Conservation (phyloP, 2,888 invertebrate species). For the Sesia bembeciformis region DNA sequence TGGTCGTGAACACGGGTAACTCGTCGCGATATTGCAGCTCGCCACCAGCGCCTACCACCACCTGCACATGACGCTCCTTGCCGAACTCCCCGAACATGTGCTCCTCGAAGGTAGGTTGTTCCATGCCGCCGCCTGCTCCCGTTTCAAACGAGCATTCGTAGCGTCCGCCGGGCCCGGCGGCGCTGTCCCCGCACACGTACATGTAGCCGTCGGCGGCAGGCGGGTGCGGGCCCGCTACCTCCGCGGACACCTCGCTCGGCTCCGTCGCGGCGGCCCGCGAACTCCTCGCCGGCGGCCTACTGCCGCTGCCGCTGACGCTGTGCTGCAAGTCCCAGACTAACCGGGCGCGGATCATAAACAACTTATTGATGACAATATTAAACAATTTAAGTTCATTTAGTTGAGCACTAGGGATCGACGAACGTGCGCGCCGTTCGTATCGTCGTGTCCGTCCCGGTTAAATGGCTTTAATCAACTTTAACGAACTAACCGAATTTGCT, state of each 20-base stretch:
- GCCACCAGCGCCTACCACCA: conserved; percentile 66
- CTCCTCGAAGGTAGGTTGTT: conserved; percentile 83
- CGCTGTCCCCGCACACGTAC: conserved; percentile 62
- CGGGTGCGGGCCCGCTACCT: conserved; percentile 66
- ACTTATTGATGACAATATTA: conserved; percentile 39
- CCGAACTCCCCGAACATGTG: conserved; percentile 86
- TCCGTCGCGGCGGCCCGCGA: conserved; percentile 49
- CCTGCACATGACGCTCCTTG: conserved; percentile 67
- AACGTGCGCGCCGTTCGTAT: conserved; percentile 66
- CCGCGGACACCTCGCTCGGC: conserved; percentile 59
- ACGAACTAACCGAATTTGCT: conserved; percentile 74
- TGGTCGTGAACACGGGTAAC: conserved; percentile 41
- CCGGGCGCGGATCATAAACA: conserved; percentile 29
- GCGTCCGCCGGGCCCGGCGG: conserved; percentile 36
- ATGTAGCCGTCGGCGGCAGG: conserved; percentile 63
- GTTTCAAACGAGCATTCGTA: conserved; percentile 63
- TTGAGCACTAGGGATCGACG: conserved; percentile 58
- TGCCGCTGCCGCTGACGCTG: conserved; percentile 24
- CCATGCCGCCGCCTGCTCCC: conserved; percentile 59
- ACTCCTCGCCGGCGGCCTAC: conserved; percentile 9
- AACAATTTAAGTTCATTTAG: conserved; percentile 70
- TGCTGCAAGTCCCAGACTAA: conserved; percentile 18
- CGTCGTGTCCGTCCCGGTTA: conserved; percentile 68
- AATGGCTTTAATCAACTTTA: conserved; percentile 76
- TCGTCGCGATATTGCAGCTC: conserved; percentile 68